These are phyloP conservation scores for Steinernema hermaphroditum DNA, from an alignment of 2,888 invertebrate species.

Conservation along the genomic window DNA sequence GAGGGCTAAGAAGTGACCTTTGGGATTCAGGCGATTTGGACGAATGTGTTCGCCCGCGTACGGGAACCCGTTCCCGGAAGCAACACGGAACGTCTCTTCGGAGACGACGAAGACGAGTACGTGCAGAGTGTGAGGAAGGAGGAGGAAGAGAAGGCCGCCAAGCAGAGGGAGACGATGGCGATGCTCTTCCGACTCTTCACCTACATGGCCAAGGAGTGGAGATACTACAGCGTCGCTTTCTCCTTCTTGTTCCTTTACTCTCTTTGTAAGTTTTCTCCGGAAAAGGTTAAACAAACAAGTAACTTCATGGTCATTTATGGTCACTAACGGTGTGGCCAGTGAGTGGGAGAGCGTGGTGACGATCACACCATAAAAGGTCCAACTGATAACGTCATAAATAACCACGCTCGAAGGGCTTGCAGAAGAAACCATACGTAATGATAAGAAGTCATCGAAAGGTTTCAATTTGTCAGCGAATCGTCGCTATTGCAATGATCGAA, in stretches of 20 bases:
- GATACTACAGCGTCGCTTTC: constrained; percentile 61
- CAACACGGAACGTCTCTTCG: constrained; percentile 33
- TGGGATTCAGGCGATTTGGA: constrained; percentile 57
- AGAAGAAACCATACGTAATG: too few species aligned
- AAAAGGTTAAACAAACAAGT: not conserved
- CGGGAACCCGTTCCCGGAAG: constrained; percentile 41
- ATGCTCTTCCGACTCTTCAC: constrained; percentile 58
- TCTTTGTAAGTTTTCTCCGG: constrained; percentile 49
- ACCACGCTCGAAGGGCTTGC: too few species aligned
- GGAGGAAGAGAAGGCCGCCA: constrained; percentile 50
- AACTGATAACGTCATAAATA: too few species aligned
- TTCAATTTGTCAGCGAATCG: too few species aligned
- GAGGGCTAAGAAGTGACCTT: not conserved
- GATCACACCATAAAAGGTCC: too few species aligned
- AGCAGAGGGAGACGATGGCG: constrained; percentile 62
- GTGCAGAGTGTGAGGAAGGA: constrained; percentile 46
- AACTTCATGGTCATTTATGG: not conserved
- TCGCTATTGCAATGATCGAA: too few species aligned
- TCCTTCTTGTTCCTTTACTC: constrained; percentile 63
- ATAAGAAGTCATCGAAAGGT: too few species aligned
- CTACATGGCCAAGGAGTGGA: constrained; percentile 64
- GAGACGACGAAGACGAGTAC: constrained; percentile 33
- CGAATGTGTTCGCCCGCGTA: constrained; percentile 56
- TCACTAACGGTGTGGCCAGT: too few species aligned
- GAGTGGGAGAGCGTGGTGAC: too few species aligned